Conservation (phyloP, 2,797 vertebrate genomes). For the Trachurus trachurus region DNA sequence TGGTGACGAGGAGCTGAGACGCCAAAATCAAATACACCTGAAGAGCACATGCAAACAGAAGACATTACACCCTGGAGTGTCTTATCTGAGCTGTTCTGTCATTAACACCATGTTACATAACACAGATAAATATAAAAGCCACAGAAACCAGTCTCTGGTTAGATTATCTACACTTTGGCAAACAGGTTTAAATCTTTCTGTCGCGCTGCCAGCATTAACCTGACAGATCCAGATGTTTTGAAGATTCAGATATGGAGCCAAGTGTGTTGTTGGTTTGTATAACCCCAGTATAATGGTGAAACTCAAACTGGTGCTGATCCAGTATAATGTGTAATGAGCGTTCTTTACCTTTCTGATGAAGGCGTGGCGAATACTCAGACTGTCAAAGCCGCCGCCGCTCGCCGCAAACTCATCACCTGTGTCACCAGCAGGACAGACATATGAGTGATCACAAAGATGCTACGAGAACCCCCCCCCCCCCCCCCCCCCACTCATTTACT, state of each 20-base stretch:
- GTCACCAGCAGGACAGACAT: conserved; percentile 15
- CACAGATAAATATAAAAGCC: not conserved
- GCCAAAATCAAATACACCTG: conserved; percentile 95
- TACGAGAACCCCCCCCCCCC: too few species aligned
- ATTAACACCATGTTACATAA: not conserved
- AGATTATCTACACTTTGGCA: not conserved
- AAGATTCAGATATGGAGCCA: not conserved
- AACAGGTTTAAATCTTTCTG: not conserved
- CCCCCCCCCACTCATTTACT: too few species aligned
- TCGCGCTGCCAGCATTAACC: too few species aligned
- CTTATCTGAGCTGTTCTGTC: not conserved
- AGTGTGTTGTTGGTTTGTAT: not conserved
- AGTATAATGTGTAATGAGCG: not conserved
- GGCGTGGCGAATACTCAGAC: conserved; percentile 87
- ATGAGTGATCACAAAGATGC: conserved; percentile 4
- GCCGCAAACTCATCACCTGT: conserved; percentile 84
- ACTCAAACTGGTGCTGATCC: not conserved
- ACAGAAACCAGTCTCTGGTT: not conserved
- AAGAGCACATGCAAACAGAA: conserved; percentile 26
- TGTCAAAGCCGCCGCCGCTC: conserved; percentile 85
- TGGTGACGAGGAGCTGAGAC: conserved; percentile 91
- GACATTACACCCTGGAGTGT: not conserved
- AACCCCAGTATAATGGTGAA: not conserved
- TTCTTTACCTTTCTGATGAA: conserved; percentile 92
- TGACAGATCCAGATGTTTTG: not conserved